Evolutionary conservation across 2,888 invertebrate species (phyloP), one percentile per base, ranked within the genome.

Genomic region (Netelia inedita): DNA sequence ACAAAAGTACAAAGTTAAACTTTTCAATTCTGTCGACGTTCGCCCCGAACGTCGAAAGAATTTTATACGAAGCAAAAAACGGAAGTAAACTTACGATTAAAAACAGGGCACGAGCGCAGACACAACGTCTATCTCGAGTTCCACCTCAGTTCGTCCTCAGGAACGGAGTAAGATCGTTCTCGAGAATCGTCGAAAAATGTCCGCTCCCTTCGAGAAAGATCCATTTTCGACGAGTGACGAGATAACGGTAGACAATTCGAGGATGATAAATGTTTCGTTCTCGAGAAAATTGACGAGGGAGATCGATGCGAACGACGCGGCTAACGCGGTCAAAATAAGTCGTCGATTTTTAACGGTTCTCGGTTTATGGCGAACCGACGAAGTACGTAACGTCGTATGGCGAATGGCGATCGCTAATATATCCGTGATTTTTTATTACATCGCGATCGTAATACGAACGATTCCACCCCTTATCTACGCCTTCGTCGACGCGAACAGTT

Each of bases 281-380:
- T 19, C 21, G 19, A 16, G 8, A 19, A 57, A 57, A 21, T 9
- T 16, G 23, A 46, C 21, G 14, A 46, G 50, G 14, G 46, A 35
- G 3, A 78, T 23, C 14, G 61, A 35, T 41, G 46, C 63, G 10
- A 14, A 68, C 0, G 86, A 88, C 61, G 9, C 85, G 3, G 74
- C 66, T 10, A 50, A 73, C 8, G 88, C 76, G 28, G 28, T 89
- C 1, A 69, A 76, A 1, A 19, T 89, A 11, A 85, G 85, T 65
- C 61, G 82, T 6, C 85, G 85, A 85, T 76, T 86, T 9, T 57
- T 89, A 3, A 63, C 84, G 19, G 75, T 87, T 0, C 65, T 81
- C 35, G 82, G 82, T 1, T 1, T 86, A 23, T 79, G 85, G 89
- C 82, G 87, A 14, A 16, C 11, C 1, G 59, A 68, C 1, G 14